Evolutionary conservation across 1,140 invertebrate genomes (phyloP).

Genomic region (Lysiphlebus fabarum): DNA sequence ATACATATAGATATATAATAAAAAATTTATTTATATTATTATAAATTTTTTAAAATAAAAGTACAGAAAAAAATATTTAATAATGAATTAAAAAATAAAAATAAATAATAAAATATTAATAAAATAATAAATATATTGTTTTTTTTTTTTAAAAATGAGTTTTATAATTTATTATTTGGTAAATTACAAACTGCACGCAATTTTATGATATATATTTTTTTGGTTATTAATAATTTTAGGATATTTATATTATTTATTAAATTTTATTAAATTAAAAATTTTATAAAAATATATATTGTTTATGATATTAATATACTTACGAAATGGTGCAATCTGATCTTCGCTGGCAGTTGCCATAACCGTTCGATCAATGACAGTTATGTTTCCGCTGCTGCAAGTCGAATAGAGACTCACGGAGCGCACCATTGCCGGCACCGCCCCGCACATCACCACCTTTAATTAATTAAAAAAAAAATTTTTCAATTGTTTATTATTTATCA

Average conservation of each 20-base stretch:
- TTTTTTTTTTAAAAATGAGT: no score
- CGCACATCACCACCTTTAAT: slow-evolving; percentile 68
- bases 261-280: no score
- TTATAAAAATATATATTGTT: not conserved
- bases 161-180: slow-evolving; percentile 12
- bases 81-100: no score
- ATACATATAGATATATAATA: not conserved
- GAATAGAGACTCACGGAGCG: slow-evolving; percentile 67
- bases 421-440: slow-evolving; percentile 67
- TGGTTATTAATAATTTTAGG: no score
- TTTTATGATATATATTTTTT: not conserved
- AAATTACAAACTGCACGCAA: slow-evolving; percentile 23
- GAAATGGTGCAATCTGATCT: slow-evolving; percentile 49
- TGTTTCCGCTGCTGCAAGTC: slow-evolving; percentile 58
- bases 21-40: not conserved
- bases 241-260: no score
- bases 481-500: no score
- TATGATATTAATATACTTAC: slow-evolving; percentile 39
- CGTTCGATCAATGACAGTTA: slow-evolving; percentile 52
- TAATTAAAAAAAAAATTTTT: slow-evolving; percentile 12
- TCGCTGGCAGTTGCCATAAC: slow-evolving; percentile 47
- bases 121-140: no score
- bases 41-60: not conserved
- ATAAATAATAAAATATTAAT: no score
- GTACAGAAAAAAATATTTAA: no score